Percentiles rank a stretch among this genome's conserved stretches.
These are phyloP conservation scores for Parazoanthus darwini DNA, from an alignment of 92 coral and sea anemone genomes.

Conservation along the genomic window DNA sequence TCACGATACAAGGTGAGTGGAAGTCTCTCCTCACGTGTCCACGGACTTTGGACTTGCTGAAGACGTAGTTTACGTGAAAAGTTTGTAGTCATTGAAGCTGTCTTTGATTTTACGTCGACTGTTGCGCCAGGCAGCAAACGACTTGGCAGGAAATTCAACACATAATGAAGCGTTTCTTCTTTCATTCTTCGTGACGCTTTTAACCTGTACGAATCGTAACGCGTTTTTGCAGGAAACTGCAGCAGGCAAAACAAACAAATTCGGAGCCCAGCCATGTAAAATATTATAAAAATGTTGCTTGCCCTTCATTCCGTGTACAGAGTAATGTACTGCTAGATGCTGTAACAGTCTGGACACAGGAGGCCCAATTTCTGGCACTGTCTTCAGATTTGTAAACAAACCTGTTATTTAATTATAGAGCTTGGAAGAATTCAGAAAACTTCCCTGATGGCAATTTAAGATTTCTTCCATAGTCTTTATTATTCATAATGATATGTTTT, in stretches of 20 bases:
- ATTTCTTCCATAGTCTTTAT: too few relatives aligned
- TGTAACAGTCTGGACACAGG: too few relatives aligned
- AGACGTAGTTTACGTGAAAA: not conserved
- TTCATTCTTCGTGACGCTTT: not conserved
- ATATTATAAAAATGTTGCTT: too few relatives aligned
- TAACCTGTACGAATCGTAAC: not conserved
- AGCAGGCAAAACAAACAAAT: not conserved
- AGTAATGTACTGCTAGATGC: too few relatives aligned
- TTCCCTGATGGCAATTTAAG: too few relatives aligned
- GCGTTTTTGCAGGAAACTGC: not conserved
- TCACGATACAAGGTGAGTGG: constrained; percentile 21
- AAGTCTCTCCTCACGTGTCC: not conserved
- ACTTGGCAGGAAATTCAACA: not conserved
- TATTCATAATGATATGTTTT: too few relatives aligned
- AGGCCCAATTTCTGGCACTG: too few relatives aligned
- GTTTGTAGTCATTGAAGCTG: not conserved
- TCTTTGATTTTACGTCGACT: not conserved
- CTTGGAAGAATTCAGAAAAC: too few relatives aligned
- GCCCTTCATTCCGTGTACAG: too few relatives aligned
- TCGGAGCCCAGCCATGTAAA: too few relatives aligned
- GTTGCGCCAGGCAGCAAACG: not conserved
- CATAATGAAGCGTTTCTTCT: not conserved
- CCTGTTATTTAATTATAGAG: too few relatives aligned
- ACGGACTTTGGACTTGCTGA: not conserved
- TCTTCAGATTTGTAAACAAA: too few relatives aligned